Percentiles rank a stretch among this genome's conserved stretches.
phyloP scores from a whole-genome alignment of 2,113 vertebrate genomes.

The Epinephelus moara region DNA sequence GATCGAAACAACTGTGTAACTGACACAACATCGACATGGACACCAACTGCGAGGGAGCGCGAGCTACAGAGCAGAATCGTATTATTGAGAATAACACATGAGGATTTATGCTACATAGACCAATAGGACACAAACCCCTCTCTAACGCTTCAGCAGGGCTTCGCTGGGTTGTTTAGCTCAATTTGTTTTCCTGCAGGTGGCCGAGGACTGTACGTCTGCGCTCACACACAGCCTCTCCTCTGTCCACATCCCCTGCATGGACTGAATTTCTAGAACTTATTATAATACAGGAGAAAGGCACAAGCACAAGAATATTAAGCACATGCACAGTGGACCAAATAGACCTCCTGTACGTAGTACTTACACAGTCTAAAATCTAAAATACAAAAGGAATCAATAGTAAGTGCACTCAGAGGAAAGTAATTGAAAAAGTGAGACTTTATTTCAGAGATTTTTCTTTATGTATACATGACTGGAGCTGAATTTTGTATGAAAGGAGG shows the following conservation, averaged over 20 bases:
- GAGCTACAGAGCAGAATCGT: conserved; percentile 18
- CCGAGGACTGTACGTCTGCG: conserved; percentile 50
- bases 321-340: conserved; percentile 63
- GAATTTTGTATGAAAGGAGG: conserved; percentile 42
- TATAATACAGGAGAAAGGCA: conserved; percentile 32
- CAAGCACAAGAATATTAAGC: conserved; percentile 69
- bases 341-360: conserved; percentile 24
- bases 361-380: conserved; percentile 1
- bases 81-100: conserved; percentile 20
- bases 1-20: conserved; percentile 97
- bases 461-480: conserved; percentile 33
- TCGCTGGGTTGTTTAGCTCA: conserved; percentile 24
- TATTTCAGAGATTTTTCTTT: conserved; percentile 35
- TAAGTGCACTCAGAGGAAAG: conserved; percentile 30
- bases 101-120: conserved; percentile 47
- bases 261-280: conserved; percentile 58
- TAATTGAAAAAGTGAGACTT: not conserved
- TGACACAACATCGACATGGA: conserved; percentile 4
- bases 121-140: conserved; percentile 30
- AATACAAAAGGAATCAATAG: conserved; percentile 28
- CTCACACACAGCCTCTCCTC: conserved; percentile 59
- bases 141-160: conserved; percentile 9
- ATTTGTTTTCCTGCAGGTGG: conserved; percentile 59
- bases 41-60: conserved; percentile 14
- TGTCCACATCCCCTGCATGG: conserved; percentile 65